A percentile compares a stretch with the other conserved stretches of the same genome.
Evolutionary conservation across 2,113 vertebrate genomes (phyloP).

Genomic region (Coreoperca whiteheadi): DNA sequence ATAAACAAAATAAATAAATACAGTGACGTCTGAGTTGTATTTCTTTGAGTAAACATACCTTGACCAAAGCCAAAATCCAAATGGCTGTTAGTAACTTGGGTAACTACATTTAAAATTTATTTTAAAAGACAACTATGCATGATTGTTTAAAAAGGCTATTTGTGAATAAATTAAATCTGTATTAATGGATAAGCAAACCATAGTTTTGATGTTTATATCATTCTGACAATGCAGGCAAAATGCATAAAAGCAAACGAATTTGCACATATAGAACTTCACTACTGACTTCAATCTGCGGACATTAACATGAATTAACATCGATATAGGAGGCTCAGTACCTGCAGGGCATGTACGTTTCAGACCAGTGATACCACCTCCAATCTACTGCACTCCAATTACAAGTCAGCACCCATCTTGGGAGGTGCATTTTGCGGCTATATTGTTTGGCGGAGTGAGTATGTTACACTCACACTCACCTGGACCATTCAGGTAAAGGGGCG

Average conservation of each 20-base stretch:
- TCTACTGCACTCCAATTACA: conserved; percentile 13
- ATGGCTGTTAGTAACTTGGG: too few species aligned
- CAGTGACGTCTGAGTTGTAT: neutral
- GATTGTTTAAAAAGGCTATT: too few species aligned
- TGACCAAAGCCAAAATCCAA: too few species aligned
- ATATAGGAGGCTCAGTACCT: neutral
- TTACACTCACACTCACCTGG: conserved; percentile 80
- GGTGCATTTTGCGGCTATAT: conserved; percentile 25
- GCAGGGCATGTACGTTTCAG: neutral
- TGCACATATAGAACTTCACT: too few species aligned
- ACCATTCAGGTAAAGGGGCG: conserved; percentile 75
- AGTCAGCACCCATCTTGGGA: conserved; percentile 15
- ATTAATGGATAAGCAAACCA: too few species aligned
- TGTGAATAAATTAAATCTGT: too few species aligned
- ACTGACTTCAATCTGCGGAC: too few species aligned
- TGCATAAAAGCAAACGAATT: neutral
- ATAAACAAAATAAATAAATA: too few species aligned
- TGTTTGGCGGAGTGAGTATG: conserved; percentile 55
- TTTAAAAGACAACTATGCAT: too few species aligned
- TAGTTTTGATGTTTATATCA: too few species aligned
- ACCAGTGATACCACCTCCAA: conserved; percentile 14
- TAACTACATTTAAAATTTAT: too few species aligned
- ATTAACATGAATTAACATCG: neutral
- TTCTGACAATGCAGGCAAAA: neutral
- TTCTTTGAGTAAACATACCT: neutral